Conservation (phyloP, 2,113 vertebrate genomes). For the Gavialis gangeticus region DNA sequence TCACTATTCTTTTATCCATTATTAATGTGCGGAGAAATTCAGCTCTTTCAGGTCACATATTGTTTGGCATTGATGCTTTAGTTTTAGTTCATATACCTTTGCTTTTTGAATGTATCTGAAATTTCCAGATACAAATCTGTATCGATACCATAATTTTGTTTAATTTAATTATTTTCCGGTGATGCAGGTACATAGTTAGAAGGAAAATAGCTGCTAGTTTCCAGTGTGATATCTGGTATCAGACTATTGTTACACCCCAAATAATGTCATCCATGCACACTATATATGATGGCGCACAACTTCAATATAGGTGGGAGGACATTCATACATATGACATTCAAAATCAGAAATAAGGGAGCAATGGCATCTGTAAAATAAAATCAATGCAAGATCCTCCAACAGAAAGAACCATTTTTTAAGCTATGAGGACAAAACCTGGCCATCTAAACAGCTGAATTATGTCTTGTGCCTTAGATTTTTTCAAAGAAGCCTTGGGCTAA, state of each 20-base stretch:
- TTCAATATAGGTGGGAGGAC: too few species aligned
- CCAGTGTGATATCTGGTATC: too few species aligned
- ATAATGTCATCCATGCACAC: too few species aligned
- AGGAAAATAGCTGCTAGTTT: neutral
- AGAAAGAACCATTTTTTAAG: neutral
- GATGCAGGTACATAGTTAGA: neutral
- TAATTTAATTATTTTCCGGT: neutral
- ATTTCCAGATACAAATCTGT: neutral
- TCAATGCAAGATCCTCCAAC: neutral
- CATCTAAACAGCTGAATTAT: neutral
- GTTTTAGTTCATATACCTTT: neutral
- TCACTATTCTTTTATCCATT: neutral
- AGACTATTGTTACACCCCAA: too few species aligned
- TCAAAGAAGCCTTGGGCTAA: neutral
- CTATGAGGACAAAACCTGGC: neutral
- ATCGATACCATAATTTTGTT: neutral
- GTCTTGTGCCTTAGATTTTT: neutral
- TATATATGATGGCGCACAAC: too few species aligned
- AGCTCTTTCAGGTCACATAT: neutral
- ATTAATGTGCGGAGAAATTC: neutral
- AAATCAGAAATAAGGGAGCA: too few species aligned
- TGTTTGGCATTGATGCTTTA: neutral
- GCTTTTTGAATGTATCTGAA: neutral
- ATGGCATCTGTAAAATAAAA: neutral
- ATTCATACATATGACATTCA: too few species aligned